Evolutionary conservation across 2,888 invertebrate species (phyloP), one percentile per base, ranked within the genome.

Genomic region (Anodontia alba): DNA sequence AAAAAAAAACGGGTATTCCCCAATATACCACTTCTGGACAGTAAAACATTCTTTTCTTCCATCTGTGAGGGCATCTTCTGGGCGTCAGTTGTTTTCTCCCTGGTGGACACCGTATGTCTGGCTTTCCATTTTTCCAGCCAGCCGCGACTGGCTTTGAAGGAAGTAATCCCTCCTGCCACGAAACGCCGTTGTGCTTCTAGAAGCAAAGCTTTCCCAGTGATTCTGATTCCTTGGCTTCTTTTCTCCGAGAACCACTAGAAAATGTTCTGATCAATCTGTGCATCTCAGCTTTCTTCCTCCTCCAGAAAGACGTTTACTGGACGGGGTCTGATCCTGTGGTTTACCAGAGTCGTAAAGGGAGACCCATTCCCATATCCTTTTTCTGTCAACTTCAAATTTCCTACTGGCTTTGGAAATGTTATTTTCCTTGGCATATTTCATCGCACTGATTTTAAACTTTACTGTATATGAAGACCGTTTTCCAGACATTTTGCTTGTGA

Each of bases 121-220:
- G 49, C 71, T 49, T 67, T 78, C 72, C 72, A 78, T 31, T 73
- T 73, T 31, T 73, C 49, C 5, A 68, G 54, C 73, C 78, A 78
- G 1, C 78, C 73, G 20, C 67, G 43, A 51, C 72, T 71, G 7
- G 62, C 71, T 26, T 77, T 77, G 29, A 77, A 77, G 17, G 71
- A 71, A 10, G 42, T 67, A 31, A 67, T 36, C 20, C 67, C 36
- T 67, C 54, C 70, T 33, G 38, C 51, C n/a, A 68, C 29, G 33
- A 42, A 73, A 26, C 51, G 68, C 8, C 73, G 73, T 42, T 72
- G 77, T 12, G 77, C 77, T 73, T 77, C 77, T 5, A 66, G 23
- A 20, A 66, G 23, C 33, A 78, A 42, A 33, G 46, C 49, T 38
- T 73, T 78, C 2, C 78, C 73, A 7, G 78, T 78, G 12, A 78